Conservation (phyloP, 2,888 invertebrate species). For the Zaprionus bogoriensis region DNA sequence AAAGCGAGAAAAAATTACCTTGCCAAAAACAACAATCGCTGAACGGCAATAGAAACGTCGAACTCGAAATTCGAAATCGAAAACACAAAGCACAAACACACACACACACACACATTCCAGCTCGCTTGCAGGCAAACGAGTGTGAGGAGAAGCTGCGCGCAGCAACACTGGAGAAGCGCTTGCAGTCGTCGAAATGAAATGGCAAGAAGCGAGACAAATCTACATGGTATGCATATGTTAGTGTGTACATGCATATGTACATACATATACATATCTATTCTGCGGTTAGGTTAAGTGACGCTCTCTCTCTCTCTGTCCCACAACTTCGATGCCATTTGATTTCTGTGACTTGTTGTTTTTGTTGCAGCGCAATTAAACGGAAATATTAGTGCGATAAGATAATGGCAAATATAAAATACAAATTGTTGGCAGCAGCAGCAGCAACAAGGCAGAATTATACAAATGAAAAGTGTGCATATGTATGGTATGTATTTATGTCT, state of each 20-base stretch:
- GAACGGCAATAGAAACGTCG: slow-evolving; percentile 23
- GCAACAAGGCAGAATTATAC: slow-evolving; percentile 26
- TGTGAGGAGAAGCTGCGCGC: slow-evolving; percentile 18
- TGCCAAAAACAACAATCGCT: slow-evolving; percentile 25
- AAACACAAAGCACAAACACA: too few species aligned
- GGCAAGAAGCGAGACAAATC: slow-evolving; percentile 46
- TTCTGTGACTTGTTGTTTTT: background rate
- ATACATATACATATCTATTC: background rate
- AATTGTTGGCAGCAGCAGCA: slow-evolving; percentile 14
- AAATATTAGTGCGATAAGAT: slow-evolving; percentile 51
- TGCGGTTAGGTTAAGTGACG: background rate
- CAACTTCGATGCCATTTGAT: background rate
- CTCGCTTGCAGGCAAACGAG: slow-evolving; percentile 12
- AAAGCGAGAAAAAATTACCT: slow-evolving; percentile 11
- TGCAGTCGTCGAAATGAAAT: slow-evolving; percentile 13
- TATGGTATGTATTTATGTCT: slow-evolving; percentile 3
- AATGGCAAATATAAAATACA: slow-evolving; percentile 24
- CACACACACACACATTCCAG: slow-evolving; percentile 28
- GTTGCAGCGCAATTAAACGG: slow-evolving; percentile 35
- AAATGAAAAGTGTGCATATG: slow-evolving; percentile 15
- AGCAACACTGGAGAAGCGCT: background rate
- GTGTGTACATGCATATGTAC: background rate
- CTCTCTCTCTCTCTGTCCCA: background rate
- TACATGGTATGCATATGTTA: too few species aligned
- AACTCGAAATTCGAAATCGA: slow-evolving; percentile 11